Evolutionary conservation across 1,140 invertebrate genomes (phyloP).

Genomic region (Pogonognathellus flavescens): DNA sequence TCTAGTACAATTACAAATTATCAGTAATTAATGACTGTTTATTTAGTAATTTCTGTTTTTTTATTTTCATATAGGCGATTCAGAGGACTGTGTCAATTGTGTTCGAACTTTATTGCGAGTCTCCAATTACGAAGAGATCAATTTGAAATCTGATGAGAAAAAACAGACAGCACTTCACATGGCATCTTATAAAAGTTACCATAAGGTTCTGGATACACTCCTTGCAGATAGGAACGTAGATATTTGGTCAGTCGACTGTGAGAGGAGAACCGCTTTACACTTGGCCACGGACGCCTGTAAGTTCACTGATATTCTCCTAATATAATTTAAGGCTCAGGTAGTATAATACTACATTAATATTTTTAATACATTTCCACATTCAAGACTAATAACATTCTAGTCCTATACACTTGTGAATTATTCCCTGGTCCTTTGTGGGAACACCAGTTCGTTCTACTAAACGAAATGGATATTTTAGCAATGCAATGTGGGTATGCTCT

Average conservation of each 20-base stretch:
- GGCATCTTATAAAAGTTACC: slow-evolving; percentile 53
- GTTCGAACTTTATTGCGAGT: slow-evolving; percentile 23
- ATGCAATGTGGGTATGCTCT: no score
- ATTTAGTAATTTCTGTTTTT: neutral
- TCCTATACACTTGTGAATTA: no score
- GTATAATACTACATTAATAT: no score
- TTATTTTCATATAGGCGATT: slow-evolving; percentile 48
- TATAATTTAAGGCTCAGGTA: no score
- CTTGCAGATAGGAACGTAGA: slow-evolving; percentile 51
- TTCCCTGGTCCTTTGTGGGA: no score
- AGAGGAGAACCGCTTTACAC: slow-evolving; percentile 56
- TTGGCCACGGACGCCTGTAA: slow-evolving; percentile 54
- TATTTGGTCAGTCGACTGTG: slow-evolving; percentile 50
- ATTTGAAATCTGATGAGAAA: slow-evolving; percentile 46
- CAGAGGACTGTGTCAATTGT: slow-evolving; percentile 54
- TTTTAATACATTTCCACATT: no score
- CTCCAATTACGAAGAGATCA: slow-evolving; percentile 35
- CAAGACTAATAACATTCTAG: no score
- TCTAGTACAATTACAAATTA: no score
- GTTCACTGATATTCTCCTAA: neutral
- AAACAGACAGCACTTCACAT: slow-evolving; percentile 56
- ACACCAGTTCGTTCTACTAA: no score
- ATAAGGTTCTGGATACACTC: slow-evolving; percentile 46
- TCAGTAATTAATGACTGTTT: neutral
- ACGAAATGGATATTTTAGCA: no score